A percentile compares a stretch with the other conserved stretches of the same genome.
These are phyloP conservation scores for Conus ventricosus DNA, from an alignment of 1,140 invertebrate genomes.

Conservation along the genomic window DNA sequence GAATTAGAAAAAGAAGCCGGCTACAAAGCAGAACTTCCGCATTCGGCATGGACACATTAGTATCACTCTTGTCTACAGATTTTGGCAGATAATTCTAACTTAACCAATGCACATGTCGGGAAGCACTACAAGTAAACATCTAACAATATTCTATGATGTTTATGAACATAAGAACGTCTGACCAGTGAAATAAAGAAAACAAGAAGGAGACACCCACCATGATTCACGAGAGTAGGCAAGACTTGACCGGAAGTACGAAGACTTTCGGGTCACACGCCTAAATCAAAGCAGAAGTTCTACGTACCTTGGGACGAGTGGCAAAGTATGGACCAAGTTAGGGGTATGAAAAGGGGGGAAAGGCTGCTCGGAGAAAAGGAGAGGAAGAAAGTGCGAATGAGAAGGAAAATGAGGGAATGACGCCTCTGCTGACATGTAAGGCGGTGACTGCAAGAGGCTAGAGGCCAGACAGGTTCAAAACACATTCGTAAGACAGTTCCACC, in stretches of 20 bases:
- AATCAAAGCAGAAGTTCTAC: background rate
- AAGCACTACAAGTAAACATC: background rate
- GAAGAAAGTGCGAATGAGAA: no score
- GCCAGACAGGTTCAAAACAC: no score
- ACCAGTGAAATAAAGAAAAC: background rate
- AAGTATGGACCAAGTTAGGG: no score
- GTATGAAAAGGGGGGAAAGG: no score
- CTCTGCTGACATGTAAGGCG: no score
- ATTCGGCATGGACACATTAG: background rate
- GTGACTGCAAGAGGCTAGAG: no score
- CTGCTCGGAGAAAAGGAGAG: no score
- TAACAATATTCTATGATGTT: background rate
- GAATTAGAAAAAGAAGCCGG: background rate
- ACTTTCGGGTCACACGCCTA: background rate
- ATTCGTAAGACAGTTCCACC: no score
- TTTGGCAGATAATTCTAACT: background rate
- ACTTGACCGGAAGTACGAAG: background rate
- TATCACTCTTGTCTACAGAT: background rate
- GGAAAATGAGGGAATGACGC: no score
- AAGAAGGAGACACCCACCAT: background rate
- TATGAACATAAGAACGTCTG: background rate
- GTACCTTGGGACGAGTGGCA: no score
- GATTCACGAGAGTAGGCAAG: background rate
- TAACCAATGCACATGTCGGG: background rate
- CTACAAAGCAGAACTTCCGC: background rate